These are phyloP conservation scores for Dermatemys mawii DNA, from an alignment of 2,113 vertebrate genomes.

Conservation along the genomic window DNA sequence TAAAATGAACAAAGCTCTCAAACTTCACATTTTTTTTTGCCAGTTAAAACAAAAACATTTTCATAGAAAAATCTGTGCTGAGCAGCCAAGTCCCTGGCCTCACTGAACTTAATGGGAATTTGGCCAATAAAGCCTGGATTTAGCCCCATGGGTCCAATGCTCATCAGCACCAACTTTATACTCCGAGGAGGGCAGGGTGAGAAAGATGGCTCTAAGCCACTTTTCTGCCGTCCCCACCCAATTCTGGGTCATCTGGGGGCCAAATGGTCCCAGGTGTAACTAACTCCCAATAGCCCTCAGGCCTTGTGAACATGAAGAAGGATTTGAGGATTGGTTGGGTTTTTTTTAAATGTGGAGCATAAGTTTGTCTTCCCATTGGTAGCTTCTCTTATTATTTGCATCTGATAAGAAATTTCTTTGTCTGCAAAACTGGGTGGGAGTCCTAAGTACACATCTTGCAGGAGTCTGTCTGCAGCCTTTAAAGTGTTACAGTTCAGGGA, in stretches of 20 bases:
- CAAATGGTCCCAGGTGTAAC: not conserved
- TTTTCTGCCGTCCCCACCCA: not conserved
- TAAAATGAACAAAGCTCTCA: not conserved
- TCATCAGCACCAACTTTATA: not conserved
- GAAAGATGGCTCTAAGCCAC: not conserved
- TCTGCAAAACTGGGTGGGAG: not conserved
- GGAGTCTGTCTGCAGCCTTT: not conserved
- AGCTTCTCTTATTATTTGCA: constrained; percentile 26
- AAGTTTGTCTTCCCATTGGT: not conserved
- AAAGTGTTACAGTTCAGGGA: not conserved
- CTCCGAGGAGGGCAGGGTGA: constrained; percentile 46
- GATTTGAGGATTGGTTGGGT: not conserved
- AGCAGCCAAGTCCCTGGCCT: not conserved
- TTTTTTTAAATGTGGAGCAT: not conserved
- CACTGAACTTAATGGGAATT: constrained; percentile 8
- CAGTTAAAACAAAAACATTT: not conserved
- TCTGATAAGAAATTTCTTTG: not conserved
- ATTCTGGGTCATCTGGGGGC: not conserved
- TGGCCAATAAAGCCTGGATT: not conserved
- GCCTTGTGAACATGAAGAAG: not conserved
- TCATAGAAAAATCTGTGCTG: not conserved
- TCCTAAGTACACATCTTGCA: not conserved
- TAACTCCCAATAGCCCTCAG: not conserved
- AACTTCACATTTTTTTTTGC: constrained; percentile 34
- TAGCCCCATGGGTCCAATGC: not conserved